A percentile compares a stretch with the other conserved stretches of the same genome.
Conservation (phyloP, 2,888 invertebrate species). For the Rosalia funebris region DNA sequence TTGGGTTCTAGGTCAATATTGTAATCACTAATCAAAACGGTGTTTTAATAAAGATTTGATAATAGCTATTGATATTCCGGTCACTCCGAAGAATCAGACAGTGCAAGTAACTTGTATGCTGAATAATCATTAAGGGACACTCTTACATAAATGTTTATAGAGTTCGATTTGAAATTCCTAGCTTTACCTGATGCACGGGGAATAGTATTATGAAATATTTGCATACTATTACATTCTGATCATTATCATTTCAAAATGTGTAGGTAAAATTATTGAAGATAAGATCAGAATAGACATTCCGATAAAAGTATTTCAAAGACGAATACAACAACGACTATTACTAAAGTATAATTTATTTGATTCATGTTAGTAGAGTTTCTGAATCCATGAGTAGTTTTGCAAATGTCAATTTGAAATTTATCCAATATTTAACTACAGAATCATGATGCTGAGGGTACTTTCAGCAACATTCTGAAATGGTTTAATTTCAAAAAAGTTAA, state of each 20-base stretch:
- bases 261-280: background rate
- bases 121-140: background rate
- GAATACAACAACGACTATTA: no score
- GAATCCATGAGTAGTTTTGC: no score
- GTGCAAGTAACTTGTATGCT: background rate
- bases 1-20: slow-evolving; percentile 31
- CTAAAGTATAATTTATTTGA: no score
- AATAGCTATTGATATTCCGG: background rate
- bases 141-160: background rate
- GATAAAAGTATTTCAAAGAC: no score
- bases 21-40: background rate
- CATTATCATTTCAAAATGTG: background rate
- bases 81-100: background rate
- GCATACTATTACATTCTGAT: background rate
- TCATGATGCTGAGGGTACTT: no score
- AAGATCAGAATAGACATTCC: no score
- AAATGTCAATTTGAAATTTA: no score
- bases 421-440: no score
- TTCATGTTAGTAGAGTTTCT: no score
- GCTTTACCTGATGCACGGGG: background rate
- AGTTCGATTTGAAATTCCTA: background rate
- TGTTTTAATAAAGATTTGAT: background rate
- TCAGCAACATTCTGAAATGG: no score
- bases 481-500: no score
- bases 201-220: background rate